phyloP scores from a whole-genome alignment of 2,113 vertebrate species.

The Amblyornis subalaris region DNA sequence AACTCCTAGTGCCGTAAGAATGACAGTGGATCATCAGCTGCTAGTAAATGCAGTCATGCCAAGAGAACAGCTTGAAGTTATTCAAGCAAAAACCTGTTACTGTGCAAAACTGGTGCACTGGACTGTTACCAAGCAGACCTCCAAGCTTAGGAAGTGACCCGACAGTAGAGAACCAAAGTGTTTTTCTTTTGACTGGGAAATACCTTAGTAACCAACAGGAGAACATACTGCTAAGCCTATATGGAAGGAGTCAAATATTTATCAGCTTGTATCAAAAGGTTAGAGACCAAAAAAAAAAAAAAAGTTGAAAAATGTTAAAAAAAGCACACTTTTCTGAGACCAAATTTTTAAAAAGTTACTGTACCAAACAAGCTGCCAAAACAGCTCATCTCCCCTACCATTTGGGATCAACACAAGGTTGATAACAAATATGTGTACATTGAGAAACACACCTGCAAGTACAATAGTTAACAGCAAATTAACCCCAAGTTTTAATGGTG shows the following conservation, averaged over 20 bases:
- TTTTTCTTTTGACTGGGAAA: slow-evolving; percentile 11
- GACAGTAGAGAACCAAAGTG: neutral
- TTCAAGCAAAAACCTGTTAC: slow-evolving; percentile 42
- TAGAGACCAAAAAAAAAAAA: neutral
- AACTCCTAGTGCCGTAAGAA: slow-evolving; percentile 43
- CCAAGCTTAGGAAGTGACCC: neutral
- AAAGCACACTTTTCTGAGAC: slow-evolving; percentile 3
- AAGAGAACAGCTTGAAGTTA: slow-evolving; percentile 46
- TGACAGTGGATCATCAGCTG: slow-evolving; percentile 26
- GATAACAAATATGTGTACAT: neutral
- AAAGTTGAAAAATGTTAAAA: neutral
- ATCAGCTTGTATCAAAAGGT: neutral
- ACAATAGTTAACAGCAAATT: slow-evolving; percentile 52
- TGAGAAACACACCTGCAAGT: slow-evolving; percentile 51
- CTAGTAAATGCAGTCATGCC: slow-evolving; percentile 44
- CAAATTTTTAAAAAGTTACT: neutral
- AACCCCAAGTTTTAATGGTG: slow-evolving; percentile 56
- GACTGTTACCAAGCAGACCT: slow-evolving; percentile 32
- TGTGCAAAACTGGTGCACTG: slow-evolving; percentile 31
- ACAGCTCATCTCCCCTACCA: neutral
- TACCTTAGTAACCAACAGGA: slow-evolving; percentile 12
- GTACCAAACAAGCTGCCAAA: neutral
- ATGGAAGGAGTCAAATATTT: neutral
- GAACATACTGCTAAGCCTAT: slow-evolving; percentile 44
- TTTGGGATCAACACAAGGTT: neutral